Percentiles rank a stretch among this genome's conserved stretches.
These are phyloP conservation scores for Montipora capricornis DNA, from an alignment of 64 coral and sea anemone species.

Conservation along the genomic window DNA sequence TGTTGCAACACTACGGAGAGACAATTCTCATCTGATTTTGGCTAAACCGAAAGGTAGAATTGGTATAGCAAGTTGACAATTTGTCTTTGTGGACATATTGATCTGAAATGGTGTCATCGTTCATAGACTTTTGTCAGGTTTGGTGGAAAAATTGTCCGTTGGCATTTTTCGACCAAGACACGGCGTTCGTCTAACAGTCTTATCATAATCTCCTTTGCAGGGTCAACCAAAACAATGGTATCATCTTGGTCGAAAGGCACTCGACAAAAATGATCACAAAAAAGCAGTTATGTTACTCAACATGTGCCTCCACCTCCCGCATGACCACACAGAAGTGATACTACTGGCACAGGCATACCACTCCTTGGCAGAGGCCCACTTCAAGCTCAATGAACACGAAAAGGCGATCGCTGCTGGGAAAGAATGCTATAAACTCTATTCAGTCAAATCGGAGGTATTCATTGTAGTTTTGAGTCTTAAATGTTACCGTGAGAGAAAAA, in stretches of 20 bases:
- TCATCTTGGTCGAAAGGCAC: conserved; percentile 13
- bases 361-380: conserved; percentile 7
- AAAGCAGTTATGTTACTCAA: conserved; percentile 22
- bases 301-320: conserved; percentile 5
- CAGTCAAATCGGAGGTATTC: conserved; percentile 39
- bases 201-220: neutral
- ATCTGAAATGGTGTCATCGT: no score
- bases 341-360: neutral
- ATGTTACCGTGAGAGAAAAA: neutral
- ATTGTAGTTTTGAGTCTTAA: neutral
- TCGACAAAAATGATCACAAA: neutral
- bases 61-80: no score
- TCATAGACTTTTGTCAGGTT: no score
- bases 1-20: no score
- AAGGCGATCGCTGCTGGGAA: neutral
- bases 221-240: conserved; percentile 41
- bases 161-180: no score
- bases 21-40: no score
- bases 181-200: no score
- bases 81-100: no score
- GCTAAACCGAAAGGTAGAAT: no score
- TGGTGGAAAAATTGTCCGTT: no score
- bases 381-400: neutral
- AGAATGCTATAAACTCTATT: neutral
- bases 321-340: neutral